phyloP scores from a whole-genome alignment of 2,888 invertebrate genomes.

The Lysandra bellargus region DNA sequence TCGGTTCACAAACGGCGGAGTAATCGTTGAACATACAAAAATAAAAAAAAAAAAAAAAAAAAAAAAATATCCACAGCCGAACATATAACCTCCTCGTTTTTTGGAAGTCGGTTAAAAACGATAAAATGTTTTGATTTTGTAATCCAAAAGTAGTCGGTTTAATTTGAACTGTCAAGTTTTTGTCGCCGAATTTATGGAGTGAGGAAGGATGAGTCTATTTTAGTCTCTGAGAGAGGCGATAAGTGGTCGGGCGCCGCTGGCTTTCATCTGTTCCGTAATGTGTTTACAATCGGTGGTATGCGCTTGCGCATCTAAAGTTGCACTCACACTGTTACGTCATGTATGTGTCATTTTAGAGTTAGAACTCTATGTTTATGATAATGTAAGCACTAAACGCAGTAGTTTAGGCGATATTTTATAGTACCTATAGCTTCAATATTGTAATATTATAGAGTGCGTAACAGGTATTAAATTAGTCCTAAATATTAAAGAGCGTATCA shows the following conservation, averaged over 20 bases:
- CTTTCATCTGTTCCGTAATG: constrained; percentile 69
- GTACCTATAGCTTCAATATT: no score
- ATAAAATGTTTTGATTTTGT: background rate
- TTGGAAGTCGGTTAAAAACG: no score
- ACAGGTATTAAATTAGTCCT: no score
- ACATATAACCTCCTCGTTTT: no score
- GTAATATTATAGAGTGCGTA: no score
- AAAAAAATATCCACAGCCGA: no score
- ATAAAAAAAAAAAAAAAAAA: no score
- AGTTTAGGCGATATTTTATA: background rate
- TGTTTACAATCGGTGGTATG: constrained; percentile 60
- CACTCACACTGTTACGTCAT: constrained; percentile 33
- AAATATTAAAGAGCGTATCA: no score
- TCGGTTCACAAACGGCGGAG: no score
- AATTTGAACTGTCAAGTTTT: constrained; percentile 5
- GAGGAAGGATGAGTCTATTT: constrained; percentile 58
- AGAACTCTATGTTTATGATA: background rate
- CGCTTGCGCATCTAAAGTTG: constrained; percentile 49
- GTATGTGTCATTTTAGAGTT: background rate
- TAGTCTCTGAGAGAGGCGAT: constrained; percentile 70
- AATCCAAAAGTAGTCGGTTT: background rate
- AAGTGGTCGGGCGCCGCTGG: constrained; percentile 70
- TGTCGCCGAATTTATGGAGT: constrained; percentile 34
- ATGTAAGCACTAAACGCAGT: background rate
- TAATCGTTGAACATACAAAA: no score